These are phyloP conservation scores for Chydorus sphaericus DNA, from an alignment of 2,888 invertebrate species.

Conservation along the genomic window DNA sequence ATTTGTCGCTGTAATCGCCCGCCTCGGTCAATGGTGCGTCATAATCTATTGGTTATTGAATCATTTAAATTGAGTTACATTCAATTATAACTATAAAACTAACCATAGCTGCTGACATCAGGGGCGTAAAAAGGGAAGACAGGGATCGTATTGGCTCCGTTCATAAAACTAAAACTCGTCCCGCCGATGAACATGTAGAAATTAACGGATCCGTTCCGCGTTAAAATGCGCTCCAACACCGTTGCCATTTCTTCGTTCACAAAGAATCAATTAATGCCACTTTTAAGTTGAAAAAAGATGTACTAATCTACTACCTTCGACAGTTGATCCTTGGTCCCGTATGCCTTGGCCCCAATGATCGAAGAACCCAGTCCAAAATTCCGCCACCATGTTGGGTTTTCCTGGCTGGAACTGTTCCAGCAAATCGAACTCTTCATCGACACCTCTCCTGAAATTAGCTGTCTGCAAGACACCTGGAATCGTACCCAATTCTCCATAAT, in stretches of 20 bases:
- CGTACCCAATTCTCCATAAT: conserved; percentile 10
- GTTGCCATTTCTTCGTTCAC: background rate
- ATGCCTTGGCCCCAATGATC: conserved; percentile 37
- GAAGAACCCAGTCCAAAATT: conserved; percentile 42
- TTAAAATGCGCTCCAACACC: conserved; percentile 6
- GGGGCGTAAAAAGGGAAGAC: conserved; percentile 23
- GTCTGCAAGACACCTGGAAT: conserved; percentile 27
- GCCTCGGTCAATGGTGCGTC: conserved; percentile 38
- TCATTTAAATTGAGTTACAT: background rate
- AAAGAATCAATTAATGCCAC: too few species aligned
- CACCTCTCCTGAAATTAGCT: conserved; percentile 35
- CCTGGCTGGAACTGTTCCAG: conserved; percentile 33
- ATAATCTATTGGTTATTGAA: conserved; percentile 30
- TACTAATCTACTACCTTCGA: conserved; percentile 7
- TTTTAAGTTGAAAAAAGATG: too few species aligned
- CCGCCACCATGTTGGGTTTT: conserved; percentile 40
- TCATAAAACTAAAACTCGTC: conserved; percentile 40
- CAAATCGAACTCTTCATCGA: conserved; percentile 31
- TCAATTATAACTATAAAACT: background rate
- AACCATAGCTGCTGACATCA: conserved; percentile 34
- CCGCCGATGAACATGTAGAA: conserved; percentile 84
- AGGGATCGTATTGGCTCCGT: conserved; percentile 27
- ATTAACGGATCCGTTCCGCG: conserved; percentile 47
- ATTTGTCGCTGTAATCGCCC: conserved; percentile 35
- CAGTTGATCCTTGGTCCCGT: conserved; percentile 20